Evolutionary conservation across 2,113 vertebrate genomes (phyloP), one percentile per base, ranked within the genome.

Genomic region (Solea solea): DNA sequence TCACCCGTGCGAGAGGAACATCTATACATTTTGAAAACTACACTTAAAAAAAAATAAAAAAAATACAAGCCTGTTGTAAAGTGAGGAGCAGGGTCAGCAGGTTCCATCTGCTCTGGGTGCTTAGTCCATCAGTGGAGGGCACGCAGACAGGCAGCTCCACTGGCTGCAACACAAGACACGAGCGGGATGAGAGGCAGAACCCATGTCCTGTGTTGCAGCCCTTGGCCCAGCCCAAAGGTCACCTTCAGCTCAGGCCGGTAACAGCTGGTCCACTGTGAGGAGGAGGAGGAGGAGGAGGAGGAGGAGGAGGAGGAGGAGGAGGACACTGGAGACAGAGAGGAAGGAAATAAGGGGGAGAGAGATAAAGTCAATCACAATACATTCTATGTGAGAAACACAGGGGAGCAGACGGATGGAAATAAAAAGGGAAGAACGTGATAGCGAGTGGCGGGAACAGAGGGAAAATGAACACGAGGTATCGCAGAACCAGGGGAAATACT

Each of bases 151-250:
- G 87, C 89, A 70, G 88, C 68, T 90, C 93, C 93, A 90, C 93
- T 94, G 94, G 94, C 93, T 94, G 93, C 93, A 94, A 94, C 94
- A 94, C 93, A 94, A 94, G 94, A 94, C 94, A 94, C 94, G 94
- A 94, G 94, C 87, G 84, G 85, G 80, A 78, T 70, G 75, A 85
- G 62, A 93, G 78, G 77, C 85, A 88, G 89, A 89, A 94, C 94
- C 92, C 94, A 93, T 94, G 93, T 93, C 94, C 94, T 93, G 94
- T 94, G 94, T 94, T 94, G 93, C 94, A 94, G 94, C 94, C 93
- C 60, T 70, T 81, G 92, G 93, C 91, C 86, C 88, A 76, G 88
- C 90, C 91, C 82, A 73, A 41, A 42, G 84, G 80, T 90, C 91
- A 89, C 90, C 92, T 91, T 91, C 88, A 86, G 64, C 76, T 49